phyloP scores from a whole-genome alignment of 2,113 vertebrate genomes.

The Rhabdornis inornatus region DNA sequence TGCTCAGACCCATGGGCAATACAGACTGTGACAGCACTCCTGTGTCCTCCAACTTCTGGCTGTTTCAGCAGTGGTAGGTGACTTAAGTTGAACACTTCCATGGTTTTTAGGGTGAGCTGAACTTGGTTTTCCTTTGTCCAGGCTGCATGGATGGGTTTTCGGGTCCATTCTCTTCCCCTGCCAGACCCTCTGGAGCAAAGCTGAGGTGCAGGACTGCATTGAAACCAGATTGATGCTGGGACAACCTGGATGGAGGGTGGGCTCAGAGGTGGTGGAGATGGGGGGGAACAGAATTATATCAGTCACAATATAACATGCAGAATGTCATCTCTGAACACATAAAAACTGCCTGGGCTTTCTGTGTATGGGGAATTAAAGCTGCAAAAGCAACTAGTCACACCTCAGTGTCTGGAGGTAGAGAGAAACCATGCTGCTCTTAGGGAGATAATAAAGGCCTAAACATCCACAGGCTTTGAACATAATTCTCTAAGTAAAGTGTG shows the following conservation, averaged over 20 bases:
- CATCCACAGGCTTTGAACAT: slow-evolving; percentile 5
- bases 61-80: rapidly evolving
- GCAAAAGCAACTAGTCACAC: neutral
- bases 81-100: neutral
- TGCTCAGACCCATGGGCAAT: neutral
- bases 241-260: neutral
- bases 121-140: neutral
- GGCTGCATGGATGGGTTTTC: neutral
- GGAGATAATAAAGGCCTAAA: slow-evolving; percentile 14
- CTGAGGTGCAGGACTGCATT: neutral
- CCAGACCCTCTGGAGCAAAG: neutral
- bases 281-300: neutral
- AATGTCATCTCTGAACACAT: neutral
- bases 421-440: neutral
- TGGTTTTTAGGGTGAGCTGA: neutral
- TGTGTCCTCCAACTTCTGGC: neutral
- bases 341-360: neutral
- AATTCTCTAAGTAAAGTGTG: neutral
- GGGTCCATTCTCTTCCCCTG: neutral
- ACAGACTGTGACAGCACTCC: neutral
- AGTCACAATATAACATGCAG: rapidly evolving
- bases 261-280: neutral
- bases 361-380: rapidly evolving
- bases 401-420: neutral
- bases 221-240: neutral